phyloP scores from a whole-genome alignment of 2,113 vertebrate species.

The Channa argus region DNA sequence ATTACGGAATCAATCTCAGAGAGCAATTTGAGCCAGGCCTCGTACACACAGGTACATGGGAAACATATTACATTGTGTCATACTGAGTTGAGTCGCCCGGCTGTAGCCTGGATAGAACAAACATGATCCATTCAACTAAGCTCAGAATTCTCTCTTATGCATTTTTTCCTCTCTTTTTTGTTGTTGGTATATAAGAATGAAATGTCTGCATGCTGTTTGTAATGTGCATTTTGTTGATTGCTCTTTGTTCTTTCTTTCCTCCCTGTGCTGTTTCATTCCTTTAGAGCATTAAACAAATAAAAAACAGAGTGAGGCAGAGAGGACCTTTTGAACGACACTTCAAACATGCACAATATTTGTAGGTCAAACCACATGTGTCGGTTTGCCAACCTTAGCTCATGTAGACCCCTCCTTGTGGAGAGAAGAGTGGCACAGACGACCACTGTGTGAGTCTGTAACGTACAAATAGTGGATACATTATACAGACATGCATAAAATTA shows the following conservation, averaged over 20 bases:
- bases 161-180: background rate
- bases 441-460: conserved; percentile 39
- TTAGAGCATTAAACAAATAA: background rate
- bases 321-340: conserved; percentile 51
- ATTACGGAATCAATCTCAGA: conserved; percentile 44
- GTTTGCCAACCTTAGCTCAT: conserved; percentile 52
- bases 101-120: conserved; percentile 11
- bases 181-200: conserved; percentile 3
- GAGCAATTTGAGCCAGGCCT: conserved; percentile 37
- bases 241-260: conserved; percentile 3
- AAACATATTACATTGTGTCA: conserved; percentile 65
- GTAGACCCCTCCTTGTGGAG: conserved; percentile 32
- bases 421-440: conserved; percentile 27
- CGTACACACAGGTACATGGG: conserved; percentile 48
- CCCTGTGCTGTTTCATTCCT: background rate
- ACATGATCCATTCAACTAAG: background rate
- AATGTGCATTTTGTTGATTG: conserved; percentile 28
- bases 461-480: conserved; percentile 30
- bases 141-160: conserved; percentile 45
- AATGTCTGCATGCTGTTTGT: background rate
- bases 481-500: conserved; percentile 40
- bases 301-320: conserved; percentile 30
- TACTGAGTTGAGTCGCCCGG: conserved; percentile 34
- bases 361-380: background rate
- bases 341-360: conserved; percentile 22